phyloP scores from a whole-genome alignment of 2,888 invertebrate genomes.

The Drosophila mayaguana region DNA sequence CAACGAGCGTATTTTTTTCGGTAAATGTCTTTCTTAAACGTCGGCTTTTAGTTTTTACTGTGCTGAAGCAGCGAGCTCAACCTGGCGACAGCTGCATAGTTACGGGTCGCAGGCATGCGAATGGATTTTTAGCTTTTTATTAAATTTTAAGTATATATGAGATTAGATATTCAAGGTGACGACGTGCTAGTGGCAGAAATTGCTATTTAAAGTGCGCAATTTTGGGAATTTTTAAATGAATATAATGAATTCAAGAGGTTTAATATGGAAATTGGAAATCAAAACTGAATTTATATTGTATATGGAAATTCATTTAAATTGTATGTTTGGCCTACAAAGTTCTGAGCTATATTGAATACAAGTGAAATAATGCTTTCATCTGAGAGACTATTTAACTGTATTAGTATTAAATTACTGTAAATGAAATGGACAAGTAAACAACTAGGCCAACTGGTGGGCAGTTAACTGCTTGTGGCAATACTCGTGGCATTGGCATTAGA shows the following conservation, averaged over 20 bases:
- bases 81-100: slow-evolving; percentile 5
- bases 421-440: slow-evolving; percentile 59
- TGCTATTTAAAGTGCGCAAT: not conserved
- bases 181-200: not conserved
- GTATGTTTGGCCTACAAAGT: no score
- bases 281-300: no score
- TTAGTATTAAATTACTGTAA: slow-evolving; percentile 56
- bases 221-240: not conserved
- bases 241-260: not conserved
- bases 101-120: not conserved
- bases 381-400: no score
- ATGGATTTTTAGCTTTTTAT: slow-evolving; percentile 1
- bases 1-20: not conserved
- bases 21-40: slow-evolving; percentile 26
- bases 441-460: slow-evolving; percentile 9
- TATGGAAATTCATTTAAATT: no score
- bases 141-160: slow-evolving; percentile 7
- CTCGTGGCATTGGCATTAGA: not conserved
- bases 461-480: not conserved
- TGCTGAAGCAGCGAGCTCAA: not conserved
- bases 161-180: slow-evolving; percentile 11
- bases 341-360: no score
- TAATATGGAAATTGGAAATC: not conserved
- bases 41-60: slow-evolving; percentile 24
- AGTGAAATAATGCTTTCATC: no score